Base-by-base conservation (phyloP, 2,797 vertebrate genomes). In the Steatocranus sp. region DNA sequence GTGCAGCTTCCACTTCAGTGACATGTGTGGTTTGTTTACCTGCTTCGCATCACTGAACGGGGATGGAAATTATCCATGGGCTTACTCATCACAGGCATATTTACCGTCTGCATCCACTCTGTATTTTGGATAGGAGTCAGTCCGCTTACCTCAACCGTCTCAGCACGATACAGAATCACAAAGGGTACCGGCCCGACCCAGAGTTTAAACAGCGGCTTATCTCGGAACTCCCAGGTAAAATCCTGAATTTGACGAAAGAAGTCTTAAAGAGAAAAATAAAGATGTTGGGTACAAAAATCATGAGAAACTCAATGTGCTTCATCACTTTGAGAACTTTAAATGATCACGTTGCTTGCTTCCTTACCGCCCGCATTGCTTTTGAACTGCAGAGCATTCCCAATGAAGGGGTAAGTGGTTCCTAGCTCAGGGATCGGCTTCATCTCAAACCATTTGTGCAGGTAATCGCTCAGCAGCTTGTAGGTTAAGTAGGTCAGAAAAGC, bases 131-230 rank as follows among this genome's bases (percentile, higher is more conserved):
- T 3, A 8, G 8, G 2, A 14, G 27, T 38, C 25, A 18, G n/a
- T 25, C 27, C 56, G 4, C 43, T 4, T 88, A 99, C 98, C 97
- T 99, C 98, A 51, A 98, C 95, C 1, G 76, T 97, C 50, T 99
- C 97, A 41, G 97, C 91, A 2, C 96, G 96, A 92, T 92, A 98
- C 50, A 98, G 89, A 73, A 95, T 0, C 63, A 98, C 2, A 25
- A 97, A n/a, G 1, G 98, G 98, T 1, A 97, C 1, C 0, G 97
- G 94, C 77, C 98, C 98, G 11, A 99, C 0, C 98, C 98, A 99
- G 46, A 98, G 1, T 88, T 97, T 98, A 10, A 98, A 8, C 12
- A 99, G 49, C 0, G 97, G 97, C 1, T 5, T 1, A 1, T 90
- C 53, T 46, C 89, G 85, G 63, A 91, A 96, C 14, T 92, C 11